A percentile compares a stretch with the other conserved stretches of the same genome.
Conservation (phyloP, 2,888 invertebrate genomes). For the Craniophora ligustri region DNA sequence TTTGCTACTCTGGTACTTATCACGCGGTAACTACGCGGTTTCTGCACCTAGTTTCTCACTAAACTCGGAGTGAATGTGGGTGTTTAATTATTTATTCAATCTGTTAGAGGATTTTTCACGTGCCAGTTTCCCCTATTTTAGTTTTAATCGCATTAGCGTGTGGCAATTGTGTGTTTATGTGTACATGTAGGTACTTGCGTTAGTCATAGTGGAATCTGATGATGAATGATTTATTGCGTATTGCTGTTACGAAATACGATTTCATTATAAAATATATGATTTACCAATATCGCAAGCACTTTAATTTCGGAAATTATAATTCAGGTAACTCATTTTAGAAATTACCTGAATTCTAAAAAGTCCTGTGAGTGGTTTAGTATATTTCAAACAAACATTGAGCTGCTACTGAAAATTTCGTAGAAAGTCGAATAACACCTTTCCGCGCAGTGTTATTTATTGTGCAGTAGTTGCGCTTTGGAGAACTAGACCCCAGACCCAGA, state of each 20-base stretch:
- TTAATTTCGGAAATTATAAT: conserved; percentile 9
- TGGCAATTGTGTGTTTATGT: conserved; percentile 37
- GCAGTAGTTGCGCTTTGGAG: no score
- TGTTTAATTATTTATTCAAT: conserved; percentile 82
- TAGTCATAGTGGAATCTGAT: conserved; percentile 42
- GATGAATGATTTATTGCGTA: conserved; percentile 36
- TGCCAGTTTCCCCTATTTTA: conserved; percentile 43
- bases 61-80: conserved; percentile 64
- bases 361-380: no score
- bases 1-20: conserved; percentile 61
- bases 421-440: no score
- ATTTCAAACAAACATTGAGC: no score
- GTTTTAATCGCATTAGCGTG: conserved; percentile 57
- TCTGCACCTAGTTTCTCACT: conserved; percentile 74
- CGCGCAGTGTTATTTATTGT: no score
- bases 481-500: no score
- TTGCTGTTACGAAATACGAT: conserved; percentile 24
- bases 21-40: conserved; percentile 70
- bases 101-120: conserved; percentile 64
- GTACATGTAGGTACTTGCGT: conserved; percentile 22
- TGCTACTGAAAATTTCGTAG: no score
- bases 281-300: conserved; percentile 6
- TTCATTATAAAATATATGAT: conserved; percentile 14
- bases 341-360: no score
- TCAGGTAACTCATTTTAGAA: no score